Percentiles rank a stretch among this genome's conserved stretches.
phyloP scores from a whole-genome alignment of 2,888 invertebrate species.

The Tryphoninae sp. region DNA sequence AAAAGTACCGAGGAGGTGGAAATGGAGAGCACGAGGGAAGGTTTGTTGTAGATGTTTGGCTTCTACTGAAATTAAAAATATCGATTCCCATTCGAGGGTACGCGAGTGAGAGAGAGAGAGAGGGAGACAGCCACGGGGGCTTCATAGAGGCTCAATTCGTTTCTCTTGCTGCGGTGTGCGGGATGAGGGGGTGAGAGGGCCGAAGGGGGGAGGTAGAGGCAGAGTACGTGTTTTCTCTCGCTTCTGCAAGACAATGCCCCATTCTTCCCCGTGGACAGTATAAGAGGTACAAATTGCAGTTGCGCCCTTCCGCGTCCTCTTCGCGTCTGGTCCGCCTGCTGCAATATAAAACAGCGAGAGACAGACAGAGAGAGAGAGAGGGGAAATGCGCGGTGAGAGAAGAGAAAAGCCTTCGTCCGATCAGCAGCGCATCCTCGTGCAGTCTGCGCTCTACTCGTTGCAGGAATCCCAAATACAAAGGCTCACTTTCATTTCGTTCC shows the following conservation, averaged over 20 bases:
- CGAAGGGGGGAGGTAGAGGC: not conserved
- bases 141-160: constrained; percentile 80
- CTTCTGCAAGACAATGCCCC: constrained; percentile 80
- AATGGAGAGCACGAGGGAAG: constrained; percentile 39
- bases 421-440: constrained; percentile 59
- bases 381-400: constrained; percentile 22
- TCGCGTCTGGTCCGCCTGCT: constrained; percentile 61
- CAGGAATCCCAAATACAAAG: constrained; percentile 75
- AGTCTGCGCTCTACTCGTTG: constrained; percentile 61
- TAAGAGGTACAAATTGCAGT: constrained; percentile 81
- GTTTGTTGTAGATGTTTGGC: constrained; percentile 77
- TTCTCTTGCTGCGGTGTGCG: constrained; percentile 67
- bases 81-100: constrained; percentile 80
- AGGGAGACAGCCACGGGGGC: constrained; percentile 64
- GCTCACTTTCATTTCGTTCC: constrained; percentile 82
- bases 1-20: not conserved
- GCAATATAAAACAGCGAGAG: constrained; percentile 63
- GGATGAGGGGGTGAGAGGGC: not conserved
- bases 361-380: constrained; percentile 44
- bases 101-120: not conserved
- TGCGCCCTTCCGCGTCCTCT: constrained; percentile 69
- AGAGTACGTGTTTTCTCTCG: constrained; percentile 68
- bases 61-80: constrained; percentile 81
- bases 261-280: constrained; percentile 80
- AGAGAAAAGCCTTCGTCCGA: constrained; percentile 58